Evolutionary conservation across 2,113 vertebrate genomes (phyloP).

Genomic region (Eptatretus burgeri): DNA sequence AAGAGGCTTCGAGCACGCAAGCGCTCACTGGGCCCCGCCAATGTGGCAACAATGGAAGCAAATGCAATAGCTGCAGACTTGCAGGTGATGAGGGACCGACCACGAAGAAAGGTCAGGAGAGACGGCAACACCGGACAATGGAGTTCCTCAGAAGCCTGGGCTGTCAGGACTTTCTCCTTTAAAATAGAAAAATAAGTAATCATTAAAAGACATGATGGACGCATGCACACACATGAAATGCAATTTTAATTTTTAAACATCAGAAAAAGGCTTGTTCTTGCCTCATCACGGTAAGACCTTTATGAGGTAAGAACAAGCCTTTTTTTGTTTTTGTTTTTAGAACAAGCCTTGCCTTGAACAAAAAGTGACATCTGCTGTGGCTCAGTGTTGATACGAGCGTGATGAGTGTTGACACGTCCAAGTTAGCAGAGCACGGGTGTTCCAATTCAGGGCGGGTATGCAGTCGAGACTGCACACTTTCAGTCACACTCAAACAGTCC

Average conservation of each 20-base stretch:
- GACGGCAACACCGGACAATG: slow-evolving; percentile 36
- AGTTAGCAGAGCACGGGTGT: slow-evolving; percentile 16
- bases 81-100: slow-evolving; percentile 62
- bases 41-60: slow-evolving; percentile 44
- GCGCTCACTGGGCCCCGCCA: slow-evolving; percentile 53
- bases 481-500: too few species aligned
- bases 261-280: neutral
- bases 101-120: slow-evolving; percentile 47
- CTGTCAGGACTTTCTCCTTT: slow-evolving; percentile 55
- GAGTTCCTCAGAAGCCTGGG: slow-evolving; percentile 65
- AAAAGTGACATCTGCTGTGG: slow-evolving; percentile 45
- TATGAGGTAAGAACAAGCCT: neutral
- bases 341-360: slow-evolving; percentile 21
- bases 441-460: too few species aligned
- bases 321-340: neutral
- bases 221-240: neutral
- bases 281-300: neutral
- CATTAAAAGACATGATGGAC: neutral
- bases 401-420: slow-evolving; percentile 83
- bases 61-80: slow-evolving; percentile 63
- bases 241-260: neutral
- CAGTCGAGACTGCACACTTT: too few species aligned
- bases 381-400: slow-evolving; percentile 62
- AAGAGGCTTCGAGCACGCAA: slow-evolving; percentile 27
- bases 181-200: neutral